Base-by-base conservation (phyloP, 2,797 vertebrate species). In the Lepidocolaptes lacrymiger region DNA sequence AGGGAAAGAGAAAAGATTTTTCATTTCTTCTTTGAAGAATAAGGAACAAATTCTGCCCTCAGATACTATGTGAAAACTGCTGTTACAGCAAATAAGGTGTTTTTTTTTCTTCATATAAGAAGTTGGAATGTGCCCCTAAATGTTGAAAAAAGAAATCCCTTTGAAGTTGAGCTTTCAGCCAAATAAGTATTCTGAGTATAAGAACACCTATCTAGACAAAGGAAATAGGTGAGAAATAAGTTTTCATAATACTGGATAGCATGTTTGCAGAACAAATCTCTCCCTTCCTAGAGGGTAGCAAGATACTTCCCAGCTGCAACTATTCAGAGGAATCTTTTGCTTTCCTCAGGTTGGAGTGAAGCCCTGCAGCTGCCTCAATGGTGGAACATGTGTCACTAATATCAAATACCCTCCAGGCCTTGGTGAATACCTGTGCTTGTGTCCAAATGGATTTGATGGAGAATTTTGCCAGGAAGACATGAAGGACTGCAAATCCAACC, bases 351-450 rank as follows among this genome's bases (percentile, higher is more conserved):
- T 99, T 44, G 75, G 71, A 10, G 98, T 98, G 92, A 97, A 97
- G 71, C 97, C 95, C 1, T 99, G 98, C 59, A 97, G 97, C 32
- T 99, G 98, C 93, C 95, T 94, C 72, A 97, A 94, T 5, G 97
- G 98, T 26, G 98, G 98, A 7, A 96, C 96, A 0, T 99, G 95
- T 81, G 97, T 98, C 89, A 98, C 98, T 5, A 98, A 98, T 22
- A 96, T 99, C 21, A 96, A 97, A 63, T 97, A 98, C 94, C 98
- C 98, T 1, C 98, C 98, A 2, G 98, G 98, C 83, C 98, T 98
- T 7, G 98, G 98, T 41, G 97, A 96, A 96, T 98, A 98, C 95
- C 97, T 98, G 83, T 99, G 98, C 27, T 85, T 98, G 17, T 99
- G 98, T 86, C 97, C 97, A 3, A 91, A 87, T 7, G 98, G 98